phyloP scores from a whole-genome alignment of 2,888 invertebrate genomes.

The Drosophila antonietae region DNA sequence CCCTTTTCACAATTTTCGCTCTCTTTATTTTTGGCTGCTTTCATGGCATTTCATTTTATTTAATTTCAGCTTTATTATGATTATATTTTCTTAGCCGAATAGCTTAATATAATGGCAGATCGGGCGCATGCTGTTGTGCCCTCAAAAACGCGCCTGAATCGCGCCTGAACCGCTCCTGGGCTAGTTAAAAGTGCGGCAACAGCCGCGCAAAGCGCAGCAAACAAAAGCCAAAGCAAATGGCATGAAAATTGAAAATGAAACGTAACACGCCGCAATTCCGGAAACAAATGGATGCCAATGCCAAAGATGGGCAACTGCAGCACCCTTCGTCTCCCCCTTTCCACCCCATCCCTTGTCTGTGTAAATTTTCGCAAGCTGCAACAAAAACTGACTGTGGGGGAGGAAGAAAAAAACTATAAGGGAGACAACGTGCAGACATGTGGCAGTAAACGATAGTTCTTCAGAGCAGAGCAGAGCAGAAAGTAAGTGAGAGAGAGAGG shows the following conservation, averaged over 20 bases:
- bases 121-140: neutral
- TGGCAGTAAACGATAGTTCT: slow-evolving; percentile 70
- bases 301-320: slow-evolving; percentile 21
- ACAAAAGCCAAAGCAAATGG: slow-evolving; percentile 55
- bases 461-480: neutral
- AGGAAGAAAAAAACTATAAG: slow-evolving; percentile 12
- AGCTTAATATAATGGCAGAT: slow-evolving; percentile 4
- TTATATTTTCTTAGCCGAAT: slow-evolving; percentile 60
- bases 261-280: slow-evolving; percentile 67
- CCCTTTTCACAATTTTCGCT: slow-evolving; percentile 14
- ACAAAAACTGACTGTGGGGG: neutral
- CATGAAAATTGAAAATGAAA: slow-evolving; percentile 75
- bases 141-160: too few species aligned
- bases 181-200: slow-evolving; percentile 10
- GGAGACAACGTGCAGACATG: slow-evolving; percentile 63
- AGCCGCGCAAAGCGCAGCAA: slow-evolving; percentile 29
- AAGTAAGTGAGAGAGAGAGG: neutral
- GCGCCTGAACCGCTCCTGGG: slow-evolving; percentile 13
- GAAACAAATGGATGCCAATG: slow-evolving; percentile 67
- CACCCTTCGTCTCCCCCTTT: neutral
- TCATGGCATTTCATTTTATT: slow-evolving; percentile 74
- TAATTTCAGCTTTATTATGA: slow-evolving; percentile 78
- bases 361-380: slow-evolving; percentile 5
- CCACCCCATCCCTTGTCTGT: slow-evolving; percentile 20
- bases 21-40: slow-evolving; percentile 6